Base-by-base conservation (phyloP, 64 coral and sea anemone species). In the Montipora foliosa region DNA sequence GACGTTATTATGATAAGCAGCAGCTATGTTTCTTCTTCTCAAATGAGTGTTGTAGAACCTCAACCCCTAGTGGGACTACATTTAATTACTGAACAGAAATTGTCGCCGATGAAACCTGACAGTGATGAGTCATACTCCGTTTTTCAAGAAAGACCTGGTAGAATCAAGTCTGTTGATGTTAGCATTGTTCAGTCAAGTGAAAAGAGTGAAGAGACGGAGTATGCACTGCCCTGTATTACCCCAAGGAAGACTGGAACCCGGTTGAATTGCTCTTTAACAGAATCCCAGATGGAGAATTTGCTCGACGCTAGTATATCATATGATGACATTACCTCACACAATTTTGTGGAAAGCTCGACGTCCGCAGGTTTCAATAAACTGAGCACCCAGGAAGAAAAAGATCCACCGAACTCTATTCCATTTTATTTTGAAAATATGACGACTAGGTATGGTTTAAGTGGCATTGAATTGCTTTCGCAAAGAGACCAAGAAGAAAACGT, bases 121-220 rank as follows among this genome's bases (percentile, higher is more conserved):
- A 86, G 82, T 19, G 82, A 86, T 21, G 62, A 49, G 47, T 86
- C 82, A n/a, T 86, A 50, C 66, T 86, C 82, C 1, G 66, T 86
- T 71, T 46, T 86, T 3, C 8, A 19, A 21, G 7, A 68, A 71
- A 22, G 66, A 10, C 66, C 82, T 11, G 19, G 14, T 21, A 2
- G 1, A 17, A 17, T 5, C 3, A 69, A 70, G 44, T 45, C 61
- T 37, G 11, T 24, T 19, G 46, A 68, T 68, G 64, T 48, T 48
- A n/a, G 15, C n/a, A 20, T 86, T 86, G 45, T 86, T 22, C 62
- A 47, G 2, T 86, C 82, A 3, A 86, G 82, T 49, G 62, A 70
- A 8, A 72, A 86, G 1, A 86, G 66, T 13, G 17, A 51, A 4
- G 82, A 72, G 81, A 11, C 6, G 61, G 66, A 69, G 51, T 64